phyloP scores from a whole-genome alignment of 1,140 invertebrate genomes.

The Polyergus mexicanus region DNA sequence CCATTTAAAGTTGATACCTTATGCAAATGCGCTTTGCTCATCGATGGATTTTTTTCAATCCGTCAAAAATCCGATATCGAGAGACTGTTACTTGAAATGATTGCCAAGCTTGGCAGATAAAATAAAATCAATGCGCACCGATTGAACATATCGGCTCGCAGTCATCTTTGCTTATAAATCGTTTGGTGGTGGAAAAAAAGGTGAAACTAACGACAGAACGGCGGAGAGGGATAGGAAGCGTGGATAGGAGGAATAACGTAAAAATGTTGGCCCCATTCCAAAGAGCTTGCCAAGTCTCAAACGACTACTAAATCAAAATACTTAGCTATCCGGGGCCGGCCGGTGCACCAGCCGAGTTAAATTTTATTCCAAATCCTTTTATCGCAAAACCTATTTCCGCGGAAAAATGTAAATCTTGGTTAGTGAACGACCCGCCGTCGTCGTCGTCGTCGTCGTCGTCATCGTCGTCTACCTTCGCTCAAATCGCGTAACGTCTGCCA shows the following conservation, averaged over 20 bases:
- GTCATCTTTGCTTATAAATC: constrained; percentile 13
- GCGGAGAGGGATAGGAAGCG: constrained; percentile 14
- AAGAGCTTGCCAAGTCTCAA: constrained; percentile 84
- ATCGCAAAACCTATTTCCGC: constrained; percentile 82
- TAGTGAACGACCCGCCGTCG: constrained; percentile 49
- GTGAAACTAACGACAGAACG: constrained; percentile 54
- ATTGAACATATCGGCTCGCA: constrained; percentile 4
- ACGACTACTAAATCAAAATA: constrained; percentile 85
- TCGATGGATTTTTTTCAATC: background rate
- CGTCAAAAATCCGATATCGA: background rate
- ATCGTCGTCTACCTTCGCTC: constrained; percentile 43
- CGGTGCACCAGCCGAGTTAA: constrained; percentile 72
- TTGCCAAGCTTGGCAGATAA: background rate
- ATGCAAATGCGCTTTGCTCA: background rate
- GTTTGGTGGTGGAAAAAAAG: constrained; percentile 10
- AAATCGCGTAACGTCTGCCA: constrained; percentile 60
- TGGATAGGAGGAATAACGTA: constrained; percentile 78
- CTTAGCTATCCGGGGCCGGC: constrained; percentile 50
- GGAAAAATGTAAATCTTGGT: constrained; percentile 82
- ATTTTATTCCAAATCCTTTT: constrained; percentile 84
- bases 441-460: background rate
- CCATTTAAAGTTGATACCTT: background rate
- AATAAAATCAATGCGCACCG: constrained; percentile 28
- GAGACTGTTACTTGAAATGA: constrained; percentile 12
- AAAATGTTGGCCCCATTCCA: constrained; percentile 83